Evolutionary conservation across 2,888 invertebrate species (phyloP), one percentile per base, ranked within the genome.

Genomic region (Linnaemya vulpina): DNA sequence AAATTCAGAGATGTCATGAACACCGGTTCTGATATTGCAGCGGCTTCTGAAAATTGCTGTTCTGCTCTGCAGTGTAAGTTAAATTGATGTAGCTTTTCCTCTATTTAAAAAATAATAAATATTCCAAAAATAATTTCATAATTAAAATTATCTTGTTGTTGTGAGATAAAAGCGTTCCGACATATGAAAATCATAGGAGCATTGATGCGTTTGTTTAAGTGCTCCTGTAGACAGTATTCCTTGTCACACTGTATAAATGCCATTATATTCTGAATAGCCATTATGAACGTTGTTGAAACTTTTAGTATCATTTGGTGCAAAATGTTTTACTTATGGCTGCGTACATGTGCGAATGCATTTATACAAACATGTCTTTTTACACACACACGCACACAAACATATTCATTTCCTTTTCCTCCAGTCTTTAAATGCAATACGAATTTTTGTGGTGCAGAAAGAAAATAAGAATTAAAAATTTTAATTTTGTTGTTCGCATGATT

Each of bases 231-330:
- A 35, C 13, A 17, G n/a, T 55, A 55, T 55, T 55, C n/a, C n/a
- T 17, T 22, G 20, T 51, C 38, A 74, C 22, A 38, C n/a, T 62
- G 0, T 62, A 49, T 46, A 46, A 46, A 25, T 15, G 38, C n/a
- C n/a, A 51, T 0, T 62, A 49, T 46, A 25, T 15, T 38, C 22
- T 22, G 15, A 75, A 55, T 0, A 55, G 43, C 20, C 55, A 15
- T 25, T 75, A 53, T 53, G 53, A 67, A 51, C 71, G 43, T 40
- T 73, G 46, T 43, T 67, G 58, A 68, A 77, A 73, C 74, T 78
- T 49, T 73, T 40, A 65, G 70, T 71, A 82, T 68, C 73, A 83
- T 78, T 78, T 38, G 49, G 17, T 67, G 40, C 65, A 25, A 49
- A 22, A 46, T 51, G 65, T 58, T 25, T 8, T 25, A 25, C 46